Base-by-base conservation (phyloP, 2,888 invertebrate genomes). In the Drosophila affinis region DNA sequence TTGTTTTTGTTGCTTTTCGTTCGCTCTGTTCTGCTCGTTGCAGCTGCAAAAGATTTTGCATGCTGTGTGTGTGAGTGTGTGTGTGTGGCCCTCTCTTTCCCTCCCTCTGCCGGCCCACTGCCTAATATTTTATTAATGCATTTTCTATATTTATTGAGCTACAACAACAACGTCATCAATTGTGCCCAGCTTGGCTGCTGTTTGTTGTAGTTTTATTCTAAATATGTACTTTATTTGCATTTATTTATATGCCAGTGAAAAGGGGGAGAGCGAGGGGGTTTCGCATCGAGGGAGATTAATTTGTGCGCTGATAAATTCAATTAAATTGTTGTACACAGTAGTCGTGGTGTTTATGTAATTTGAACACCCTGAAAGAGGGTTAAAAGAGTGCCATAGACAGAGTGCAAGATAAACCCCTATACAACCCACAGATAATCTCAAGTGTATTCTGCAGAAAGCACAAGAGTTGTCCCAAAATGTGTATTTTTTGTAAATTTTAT, bases 21-120 rank as follows among this genome's bases (percentile, higher is more conserved):
- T 60, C 47, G 34, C 4, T 24, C 24, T 24, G 29, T 76, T 56
- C 53, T 72, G 59, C 47, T 76, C 49, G 51, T 55, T 78, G 83
- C 84, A 88, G 84, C 84, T 84, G 84, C 87, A 84, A 75, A 84
- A 84, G 77, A 73, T 88, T 88, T 87, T 86, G 86, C 81, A 79
- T 77, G 83, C 69, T 71, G 64, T 27, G 27, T 52, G 17, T 14
- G n/a, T 34, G 62, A 62, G 62, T 49, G 54, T n/a, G 44, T 39
- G 27, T 27, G 9, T 29, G 29, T 29, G 27, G 18, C 2, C 1
- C 18, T 18, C 18, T 18, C 18, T 27, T 7, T 27, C 18, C 3
- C 18, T 45, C 39, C 57, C 39, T 24, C 18, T 29, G 55, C 21
- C 52, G 9, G 9, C 63, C 34, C 55, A 61, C 47, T 65, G 78